A percentile compares a stretch with the other conserved stretches of the same genome.
Evolutionary conservation across 64 coral and sea anemone genomes (phyloP).

Genomic region (Trachythela sp.): DNA sequence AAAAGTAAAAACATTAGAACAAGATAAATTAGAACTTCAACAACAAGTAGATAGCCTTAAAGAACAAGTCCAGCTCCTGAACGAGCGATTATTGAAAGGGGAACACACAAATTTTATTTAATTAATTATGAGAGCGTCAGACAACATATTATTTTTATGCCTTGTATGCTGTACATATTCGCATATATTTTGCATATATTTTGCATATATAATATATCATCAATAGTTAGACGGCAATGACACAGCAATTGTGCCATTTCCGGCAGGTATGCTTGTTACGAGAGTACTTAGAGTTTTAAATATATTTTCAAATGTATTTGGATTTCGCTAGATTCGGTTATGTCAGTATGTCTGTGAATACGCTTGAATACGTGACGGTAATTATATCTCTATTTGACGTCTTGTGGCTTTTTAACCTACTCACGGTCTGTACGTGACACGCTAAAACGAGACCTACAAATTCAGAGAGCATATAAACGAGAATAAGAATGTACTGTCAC

Average conservation of each 20-base stretch:
- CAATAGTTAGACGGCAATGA: neutral
- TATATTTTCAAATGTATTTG: neutral
- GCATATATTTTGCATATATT: neutral
- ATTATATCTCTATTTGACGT: no score
- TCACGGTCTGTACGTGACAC: no score
- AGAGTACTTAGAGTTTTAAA: neutral
- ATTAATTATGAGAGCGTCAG: neutral
- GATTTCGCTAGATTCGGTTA: no score
- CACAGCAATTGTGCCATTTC: neutral
- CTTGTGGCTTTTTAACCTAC: no score
- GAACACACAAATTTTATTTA: neutral
- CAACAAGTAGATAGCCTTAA: neutral
- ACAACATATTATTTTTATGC: neutral
- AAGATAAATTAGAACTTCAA: neutral
- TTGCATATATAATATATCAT: neutral
- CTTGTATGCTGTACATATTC: neutral
- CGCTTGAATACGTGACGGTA: no score
- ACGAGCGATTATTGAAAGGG: neutral
- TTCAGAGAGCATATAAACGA: no score
- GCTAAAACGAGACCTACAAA: no score
- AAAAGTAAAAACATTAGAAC: conserved; percentile 13
- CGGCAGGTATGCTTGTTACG: neutral
- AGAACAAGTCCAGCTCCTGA: neutral
- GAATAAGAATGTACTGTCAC: no score
- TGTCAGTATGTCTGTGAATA: no score